phyloP scores from a whole-genome alignment of 2,113 vertebrate species.

The Ginglymostoma cirratum region DNA sequence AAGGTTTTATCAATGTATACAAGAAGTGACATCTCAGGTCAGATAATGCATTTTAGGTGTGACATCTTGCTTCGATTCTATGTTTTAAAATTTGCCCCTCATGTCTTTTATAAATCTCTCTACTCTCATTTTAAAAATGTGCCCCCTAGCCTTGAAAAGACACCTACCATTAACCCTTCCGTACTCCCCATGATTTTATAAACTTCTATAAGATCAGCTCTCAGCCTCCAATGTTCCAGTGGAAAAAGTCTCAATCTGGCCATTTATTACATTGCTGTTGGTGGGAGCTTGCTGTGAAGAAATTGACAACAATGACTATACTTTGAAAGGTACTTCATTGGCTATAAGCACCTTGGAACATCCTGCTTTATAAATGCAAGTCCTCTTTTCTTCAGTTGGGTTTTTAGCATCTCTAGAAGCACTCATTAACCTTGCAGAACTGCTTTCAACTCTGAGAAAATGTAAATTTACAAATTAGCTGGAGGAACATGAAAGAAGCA shows the following conservation, averaged over 20 bases:
- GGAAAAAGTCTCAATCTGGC: not conserved
- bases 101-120: too few relatives aligned
- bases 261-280: not conserved
- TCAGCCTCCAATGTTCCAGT: not conserved
- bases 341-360: too few relatives aligned
- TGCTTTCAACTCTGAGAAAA: not conserved
- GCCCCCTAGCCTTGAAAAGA: too few relatives aligned
- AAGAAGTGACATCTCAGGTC: too few relatives aligned
- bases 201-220: too few relatives aligned
- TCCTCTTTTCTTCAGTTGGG: not conserved
- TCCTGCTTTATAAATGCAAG: not conserved
- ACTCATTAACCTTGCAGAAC: not conserved
- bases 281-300: not conserved
- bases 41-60: too few relatives aligned
- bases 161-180: too few relatives aligned
- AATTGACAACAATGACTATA: not conserved
- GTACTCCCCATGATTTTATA: too few relatives aligned
- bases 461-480: not conserved
- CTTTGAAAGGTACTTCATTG: not conserved
- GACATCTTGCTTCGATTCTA: too few relatives aligned
- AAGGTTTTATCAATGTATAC: too few relatives aligned
- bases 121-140: too few relatives aligned
- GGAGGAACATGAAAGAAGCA: not conserved
- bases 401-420: not conserved
- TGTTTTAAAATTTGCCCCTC: too few relatives aligned